Conservation (phyloP, 2,797 vertebrate species). For the Octomys mimax region DNA sequence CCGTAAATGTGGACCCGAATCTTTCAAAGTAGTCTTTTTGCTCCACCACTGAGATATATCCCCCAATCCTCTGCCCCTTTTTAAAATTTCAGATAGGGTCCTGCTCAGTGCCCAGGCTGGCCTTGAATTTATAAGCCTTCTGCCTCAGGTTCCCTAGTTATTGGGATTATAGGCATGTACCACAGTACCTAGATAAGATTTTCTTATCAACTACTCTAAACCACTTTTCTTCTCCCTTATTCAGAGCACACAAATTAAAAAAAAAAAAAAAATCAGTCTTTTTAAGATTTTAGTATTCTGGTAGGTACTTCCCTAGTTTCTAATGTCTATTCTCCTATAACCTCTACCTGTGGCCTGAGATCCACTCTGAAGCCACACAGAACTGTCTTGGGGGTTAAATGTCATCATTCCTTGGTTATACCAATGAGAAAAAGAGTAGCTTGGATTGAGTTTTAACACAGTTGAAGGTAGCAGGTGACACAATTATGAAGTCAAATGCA, state of each 20-base stretch:
- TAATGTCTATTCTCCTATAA: not conserved
- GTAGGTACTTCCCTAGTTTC: not conserved
- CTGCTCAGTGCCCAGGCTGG: not conserved
- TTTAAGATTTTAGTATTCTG: not conserved
- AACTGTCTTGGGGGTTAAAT: not conserved
- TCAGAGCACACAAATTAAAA: constrained; percentile 2
- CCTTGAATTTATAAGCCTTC: not conserved
- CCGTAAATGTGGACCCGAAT: not conserved
- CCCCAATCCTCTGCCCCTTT: not conserved
- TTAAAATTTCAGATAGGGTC: not conserved
- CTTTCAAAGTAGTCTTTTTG: constrained; percentile 39
- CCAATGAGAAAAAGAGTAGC: not conserved
- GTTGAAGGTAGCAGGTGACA: not conserved
- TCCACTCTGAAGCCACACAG: not conserved
- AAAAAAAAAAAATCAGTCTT: not conserved
- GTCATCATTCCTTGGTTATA: not conserved
- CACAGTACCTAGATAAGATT: not conserved
- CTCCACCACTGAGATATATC: not conserved
- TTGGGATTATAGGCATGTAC: not conserved
- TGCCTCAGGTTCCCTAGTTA: not conserved
- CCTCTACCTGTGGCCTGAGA: not conserved
- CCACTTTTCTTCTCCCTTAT: not conserved
- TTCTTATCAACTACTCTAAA: not conserved
- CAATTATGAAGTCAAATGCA: not conserved
- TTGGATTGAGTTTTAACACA: not conserved